phyloP scores from a whole-genome alignment of 2,113 vertebrate species.

The Amblyopsis rosae region DNA sequence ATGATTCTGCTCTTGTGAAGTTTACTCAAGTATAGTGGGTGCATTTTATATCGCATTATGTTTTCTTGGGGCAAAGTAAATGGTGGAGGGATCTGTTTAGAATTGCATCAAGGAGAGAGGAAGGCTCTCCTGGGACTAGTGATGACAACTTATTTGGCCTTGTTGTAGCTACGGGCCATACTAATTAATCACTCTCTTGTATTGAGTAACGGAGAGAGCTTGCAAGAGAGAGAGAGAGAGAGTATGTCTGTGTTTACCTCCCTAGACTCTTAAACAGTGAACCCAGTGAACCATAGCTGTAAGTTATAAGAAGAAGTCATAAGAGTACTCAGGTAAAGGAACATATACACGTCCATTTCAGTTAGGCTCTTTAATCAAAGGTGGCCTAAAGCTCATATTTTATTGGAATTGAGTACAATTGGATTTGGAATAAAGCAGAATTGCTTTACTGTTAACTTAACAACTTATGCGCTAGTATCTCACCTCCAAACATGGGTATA shows the following conservation, averaged over 20 bases:
- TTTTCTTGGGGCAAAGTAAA: slow-evolving; percentile 6
- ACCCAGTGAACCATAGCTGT: slow-evolving; percentile 59
- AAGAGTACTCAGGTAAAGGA: not conserved
- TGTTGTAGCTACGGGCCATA: slow-evolving; percentile 48
- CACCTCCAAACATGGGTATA: too few relatives aligned
- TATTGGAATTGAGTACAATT: too few relatives aligned
- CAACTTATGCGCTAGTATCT: too few relatives aligned
- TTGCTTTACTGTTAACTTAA: too few relatives aligned
- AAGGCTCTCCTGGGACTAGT: slow-evolving; percentile 21
- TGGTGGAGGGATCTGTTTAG: slow-evolving; percentile 39
- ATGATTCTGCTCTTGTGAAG: slow-evolving; percentile 12
- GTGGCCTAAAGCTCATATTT: too few relatives aligned
- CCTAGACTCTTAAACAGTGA: slow-evolving; percentile 62
- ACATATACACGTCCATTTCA: not conserved
- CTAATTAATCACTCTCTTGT: slow-evolving; percentile 69
- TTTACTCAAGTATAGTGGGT: slow-evolving; percentile 31
- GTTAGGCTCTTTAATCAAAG: too few relatives aligned
- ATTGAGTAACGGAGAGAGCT: slow-evolving; percentile 53
- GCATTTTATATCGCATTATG: too few relatives aligned
- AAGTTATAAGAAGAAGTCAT: not conserved
- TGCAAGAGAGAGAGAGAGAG: slow-evolving; percentile 13
- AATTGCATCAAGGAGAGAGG: slow-evolving; percentile 33
- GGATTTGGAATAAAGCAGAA: too few relatives aligned
- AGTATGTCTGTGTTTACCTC: not conserved
- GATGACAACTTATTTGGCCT: slow-evolving; percentile 63